A percentile compares a stretch with the other conserved stretches of the same genome.
Evolutionary conservation across 2,113 vertebrate genomes (phyloP).

Genomic region (Azemiops feae): DNA sequence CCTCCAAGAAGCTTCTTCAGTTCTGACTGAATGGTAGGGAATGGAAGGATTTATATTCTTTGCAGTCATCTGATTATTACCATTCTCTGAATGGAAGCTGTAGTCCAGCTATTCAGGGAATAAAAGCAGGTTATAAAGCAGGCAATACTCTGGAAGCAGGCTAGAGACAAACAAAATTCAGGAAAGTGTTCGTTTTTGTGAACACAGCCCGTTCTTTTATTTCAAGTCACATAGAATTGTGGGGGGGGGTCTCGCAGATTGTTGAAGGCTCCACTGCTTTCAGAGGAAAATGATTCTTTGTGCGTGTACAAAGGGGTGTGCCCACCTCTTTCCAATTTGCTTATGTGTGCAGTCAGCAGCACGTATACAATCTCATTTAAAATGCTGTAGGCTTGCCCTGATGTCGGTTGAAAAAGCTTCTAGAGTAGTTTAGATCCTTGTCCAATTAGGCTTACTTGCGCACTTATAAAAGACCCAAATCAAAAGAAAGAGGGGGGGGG

Average conservation of each 20-base stretch:
- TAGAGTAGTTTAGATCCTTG: not conserved
- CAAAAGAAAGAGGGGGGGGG: too few species aligned
- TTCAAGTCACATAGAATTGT: not conserved
- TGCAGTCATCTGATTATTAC: not conserved
- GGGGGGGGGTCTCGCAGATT: not conserved
- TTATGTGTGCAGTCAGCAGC: not conserved
- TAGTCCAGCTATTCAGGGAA: not conserved
- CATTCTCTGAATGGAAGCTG: not conserved
- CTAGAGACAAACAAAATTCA: not conserved
- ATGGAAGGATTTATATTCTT: not conserved
- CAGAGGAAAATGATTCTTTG: not conserved
- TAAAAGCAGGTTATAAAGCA: not conserved
- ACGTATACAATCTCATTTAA: not conserved
- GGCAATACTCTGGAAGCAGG: not conserved
- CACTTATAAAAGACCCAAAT: too few species aligned
- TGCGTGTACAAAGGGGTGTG: not conserved
- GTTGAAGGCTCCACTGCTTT: not conserved
- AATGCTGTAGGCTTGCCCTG: not conserved
- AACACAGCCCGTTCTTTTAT: not conserved
- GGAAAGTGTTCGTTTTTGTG: not conserved
- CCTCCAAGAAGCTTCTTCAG: not conserved
- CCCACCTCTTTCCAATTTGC: not conserved
- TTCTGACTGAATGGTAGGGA: not conserved
- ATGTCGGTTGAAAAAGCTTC: not conserved
- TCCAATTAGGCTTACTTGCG: not conserved